Evolutionary conservation across 2,113 vertebrate genomes (phyloP), one percentile per base, ranked within the genome.

Genomic region (Oryzias curvinotus): DNA sequence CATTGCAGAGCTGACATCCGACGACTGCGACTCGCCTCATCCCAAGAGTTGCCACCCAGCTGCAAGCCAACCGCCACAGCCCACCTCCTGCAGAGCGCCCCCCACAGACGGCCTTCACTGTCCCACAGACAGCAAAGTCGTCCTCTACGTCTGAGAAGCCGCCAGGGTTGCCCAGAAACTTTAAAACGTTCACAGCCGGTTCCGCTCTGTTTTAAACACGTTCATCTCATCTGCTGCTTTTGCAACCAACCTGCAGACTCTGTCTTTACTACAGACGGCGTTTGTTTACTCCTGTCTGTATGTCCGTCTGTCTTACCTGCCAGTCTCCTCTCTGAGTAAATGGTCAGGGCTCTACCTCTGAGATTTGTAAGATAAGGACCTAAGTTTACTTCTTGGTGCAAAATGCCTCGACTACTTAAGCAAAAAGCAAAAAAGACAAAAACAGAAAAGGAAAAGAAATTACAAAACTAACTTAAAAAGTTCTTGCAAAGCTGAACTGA

Each of bases 1-100:
- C 46, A 95, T 99, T 71, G 95, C 96, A 0, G 97, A 98, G 90
- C 90, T 98, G 60, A 96, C 96, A 52, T 98, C 95, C 1, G 97
- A 99, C 28, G 97, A 99, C 74, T 95, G 95, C 7, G 95, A 95
- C 85, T 96, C 96, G 45, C 95, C 96, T 17, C 93, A 60, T 57
- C 91, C 90, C 1, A 89, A 89, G 23, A 86, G 77, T 73, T 86
- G 87, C 25, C 75, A 54, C 65, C 60, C 41, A 16, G 51, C 51
- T 1, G 66, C 75, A 13, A 26, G 68, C 15, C 81, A 18, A 7
- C 15, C n/a, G 70, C 77, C 69, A 5, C 82, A 76, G 36, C 75
- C 82, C 50, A 52, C 88, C 3, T 86, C 87, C 30, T 92, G 90
- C 80, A 78, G 87, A 68, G 79, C 82, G 52, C 84, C 87, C 55